These are phyloP conservation scores for Zapus hudsonius DNA, from an alignment of 2,113 vertebrate species.

Conservation along the genomic window DNA sequence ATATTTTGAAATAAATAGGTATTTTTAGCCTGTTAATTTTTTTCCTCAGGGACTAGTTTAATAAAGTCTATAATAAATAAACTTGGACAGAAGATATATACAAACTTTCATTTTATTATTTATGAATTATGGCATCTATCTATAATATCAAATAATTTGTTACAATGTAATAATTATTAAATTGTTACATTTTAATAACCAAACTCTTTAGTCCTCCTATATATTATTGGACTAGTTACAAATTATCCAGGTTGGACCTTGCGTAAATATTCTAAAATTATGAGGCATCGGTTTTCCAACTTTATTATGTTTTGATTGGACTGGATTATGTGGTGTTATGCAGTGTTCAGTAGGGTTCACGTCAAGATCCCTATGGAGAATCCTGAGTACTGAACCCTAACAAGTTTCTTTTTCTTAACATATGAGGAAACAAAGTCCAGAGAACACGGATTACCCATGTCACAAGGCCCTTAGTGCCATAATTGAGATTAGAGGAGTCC, in stretches of 20 bases:
- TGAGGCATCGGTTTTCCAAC: background rate
- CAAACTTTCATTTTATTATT: constrained; percentile 36
- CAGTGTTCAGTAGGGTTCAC: too few species aligned
- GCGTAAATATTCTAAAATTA: background rate
- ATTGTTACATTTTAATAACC: background rate
- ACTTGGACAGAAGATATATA: constrained; percentile 33
- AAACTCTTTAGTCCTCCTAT: background rate
- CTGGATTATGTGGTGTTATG: background rate
- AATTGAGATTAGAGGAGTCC: background rate
- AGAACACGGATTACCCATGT: background rate
- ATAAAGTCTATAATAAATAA: background rate
- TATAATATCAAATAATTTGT: background rate
- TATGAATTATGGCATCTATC: background rate
- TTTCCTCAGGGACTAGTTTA: background rate
- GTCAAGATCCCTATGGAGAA: background rate
- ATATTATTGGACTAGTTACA: background rate
- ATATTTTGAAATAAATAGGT: background rate
- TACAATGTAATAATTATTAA: background rate
- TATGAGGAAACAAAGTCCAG: background rate
- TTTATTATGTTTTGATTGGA: background rate
- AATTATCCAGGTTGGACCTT: background rate
- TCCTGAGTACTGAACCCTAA: background rate
- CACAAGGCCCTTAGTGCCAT: background rate
- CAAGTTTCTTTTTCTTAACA: constrained; percentile 29
- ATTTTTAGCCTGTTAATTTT: background rate